These are phyloP conservation scores for Leptinotarsa tumamoca DNA, from an alignment of 2,888 invertebrate genomes.

Conservation along the genomic window DNA sequence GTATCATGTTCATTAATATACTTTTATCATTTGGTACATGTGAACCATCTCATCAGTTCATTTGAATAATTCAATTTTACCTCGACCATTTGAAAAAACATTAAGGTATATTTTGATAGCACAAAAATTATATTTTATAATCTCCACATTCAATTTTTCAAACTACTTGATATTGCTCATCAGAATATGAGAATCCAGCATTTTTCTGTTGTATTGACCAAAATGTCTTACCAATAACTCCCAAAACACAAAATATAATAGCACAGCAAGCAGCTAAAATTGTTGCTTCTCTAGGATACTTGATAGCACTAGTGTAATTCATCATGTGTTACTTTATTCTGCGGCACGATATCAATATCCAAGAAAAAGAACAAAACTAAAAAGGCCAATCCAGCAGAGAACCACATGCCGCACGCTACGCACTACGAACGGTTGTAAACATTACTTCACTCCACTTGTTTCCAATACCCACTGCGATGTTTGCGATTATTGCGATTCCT, in stretches of 20 bases:
- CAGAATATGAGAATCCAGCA: slow-evolving; percentile 1
- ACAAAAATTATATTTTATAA: too few relatives aligned
- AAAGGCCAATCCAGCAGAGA: slow-evolving; percentile 22
- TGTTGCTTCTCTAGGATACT: slow-evolving; percentile 80
- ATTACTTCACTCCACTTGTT: slow-evolving; percentile 28
- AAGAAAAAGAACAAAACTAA: slow-evolving; percentile 20
- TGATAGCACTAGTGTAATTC: slow-evolving; percentile 46
- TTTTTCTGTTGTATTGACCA: not conserved
- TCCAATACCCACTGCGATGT: slow-evolving; percentile 29
- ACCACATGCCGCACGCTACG: slow-evolving; percentile 19
- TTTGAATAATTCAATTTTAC: too few relatives aligned
- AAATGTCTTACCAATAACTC: slow-evolving; percentile 77
- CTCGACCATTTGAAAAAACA: too few relatives aligned
- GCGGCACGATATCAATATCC: slow-evolving; percentile 14
- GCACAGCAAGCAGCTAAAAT: slow-evolving; percentile 84
- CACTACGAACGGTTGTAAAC: slow-evolving; percentile 26
- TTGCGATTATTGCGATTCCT: slow-evolving; percentile 30
- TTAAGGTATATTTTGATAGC: too few relatives aligned
- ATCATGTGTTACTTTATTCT: slow-evolving; percentile 29
- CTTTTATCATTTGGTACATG: too few relatives aligned
- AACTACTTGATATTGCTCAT: not conserved
- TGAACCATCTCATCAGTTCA: too few relatives aligned
- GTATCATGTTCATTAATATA: too few relatives aligned
- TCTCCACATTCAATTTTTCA: not conserved
- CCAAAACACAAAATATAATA: slow-evolving; percentile 81